These are phyloP conservation scores for Pyrgilauda ruficollis DNA, from an alignment of 2,113 vertebrate species.

Conservation along the genomic window DNA sequence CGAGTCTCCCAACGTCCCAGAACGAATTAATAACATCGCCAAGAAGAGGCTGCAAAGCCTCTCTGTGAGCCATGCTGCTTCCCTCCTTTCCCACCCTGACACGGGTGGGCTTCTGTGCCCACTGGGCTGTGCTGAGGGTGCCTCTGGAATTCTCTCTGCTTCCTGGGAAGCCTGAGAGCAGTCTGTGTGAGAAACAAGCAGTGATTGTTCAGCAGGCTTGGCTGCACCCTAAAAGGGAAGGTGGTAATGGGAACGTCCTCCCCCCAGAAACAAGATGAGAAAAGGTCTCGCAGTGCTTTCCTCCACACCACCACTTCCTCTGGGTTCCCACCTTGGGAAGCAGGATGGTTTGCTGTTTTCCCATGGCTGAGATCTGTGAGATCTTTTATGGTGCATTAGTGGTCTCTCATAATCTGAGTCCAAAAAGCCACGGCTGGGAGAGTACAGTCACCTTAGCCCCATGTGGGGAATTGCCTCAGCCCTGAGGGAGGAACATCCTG, in stretches of 20 bases:
- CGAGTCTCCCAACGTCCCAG: conserved; percentile 53
- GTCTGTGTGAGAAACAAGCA: not conserved
- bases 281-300: not conserved
- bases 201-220: not conserved
- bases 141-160: not conserved
- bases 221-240: not conserved
- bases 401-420: not conserved
- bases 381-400: not conserved
- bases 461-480: not conserved
- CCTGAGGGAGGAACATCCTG: conserved; percentile 21
- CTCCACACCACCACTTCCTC: conserved; percentile 15
- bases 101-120: not conserved
- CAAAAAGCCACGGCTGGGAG: not conserved
- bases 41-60: conserved; percentile 16
- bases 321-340: conserved; percentile 39
- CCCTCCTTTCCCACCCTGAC: not conserved
- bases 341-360: conserved; percentile 8
- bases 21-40: conserved; percentile 47
- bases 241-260: not conserved
- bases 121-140: not conserved
- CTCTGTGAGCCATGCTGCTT: not conserved
- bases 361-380: not conserved
- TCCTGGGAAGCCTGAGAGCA: not conserved
- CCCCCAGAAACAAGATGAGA: not conserved
- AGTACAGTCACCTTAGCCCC: conserved; percentile 1